A percentile compares a stretch with the other conserved stretches of the same genome.
Conservation (phyloP, 2,113 vertebrate species). For the Rhodinocichla rosea region DNA sequence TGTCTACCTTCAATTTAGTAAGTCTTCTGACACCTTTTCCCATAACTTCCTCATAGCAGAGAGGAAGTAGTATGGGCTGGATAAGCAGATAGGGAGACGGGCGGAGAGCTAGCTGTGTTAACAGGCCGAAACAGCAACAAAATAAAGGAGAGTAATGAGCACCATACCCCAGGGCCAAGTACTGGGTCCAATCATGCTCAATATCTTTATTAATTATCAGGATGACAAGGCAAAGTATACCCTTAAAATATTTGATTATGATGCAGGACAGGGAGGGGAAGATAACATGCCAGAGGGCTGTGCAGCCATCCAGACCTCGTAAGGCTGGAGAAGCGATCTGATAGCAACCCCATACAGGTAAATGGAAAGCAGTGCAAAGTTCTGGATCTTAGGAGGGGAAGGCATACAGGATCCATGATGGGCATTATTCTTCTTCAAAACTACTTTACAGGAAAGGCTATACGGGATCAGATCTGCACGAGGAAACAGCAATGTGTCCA, state of each 20-base stretch:
- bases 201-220: background rate
- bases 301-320: background rate
- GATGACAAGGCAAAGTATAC: background rate
- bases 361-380: background rate
- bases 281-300: background rate
- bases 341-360: background rate
- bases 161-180: background rate
- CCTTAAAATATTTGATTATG: background rate
- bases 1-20: background rate
- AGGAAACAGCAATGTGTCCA: background rate
- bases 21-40: background rate
- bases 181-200: background rate
- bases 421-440: background rate
- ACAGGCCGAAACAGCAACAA: background rate
- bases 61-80: background rate
- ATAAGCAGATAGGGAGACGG: background rate
- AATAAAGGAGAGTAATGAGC: background rate
- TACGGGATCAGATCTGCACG: accelerated
- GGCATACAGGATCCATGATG: background rate
- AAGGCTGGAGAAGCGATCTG: background rate
- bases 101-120: background rate
- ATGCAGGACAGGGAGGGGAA: background rate
- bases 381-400: background rate
- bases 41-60: background rate
- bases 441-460: background rate